Conservation (phyloP, 2,797 vertebrate genomes). For the Leptodactylus fallax region DNA sequence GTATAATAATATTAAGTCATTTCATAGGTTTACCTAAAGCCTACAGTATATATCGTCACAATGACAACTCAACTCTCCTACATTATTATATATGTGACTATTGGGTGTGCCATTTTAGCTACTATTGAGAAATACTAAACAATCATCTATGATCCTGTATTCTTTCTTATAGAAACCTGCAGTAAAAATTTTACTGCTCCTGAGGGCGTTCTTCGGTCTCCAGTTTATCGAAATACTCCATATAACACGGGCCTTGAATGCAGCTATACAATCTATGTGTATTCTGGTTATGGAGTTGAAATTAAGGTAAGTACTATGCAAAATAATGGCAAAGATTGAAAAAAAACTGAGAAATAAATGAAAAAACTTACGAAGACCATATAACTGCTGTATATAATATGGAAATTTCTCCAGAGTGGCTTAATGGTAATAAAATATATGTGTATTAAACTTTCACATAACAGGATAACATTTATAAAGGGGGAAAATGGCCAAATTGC, state of each 20-base stretch:
- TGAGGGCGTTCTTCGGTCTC: slow-evolving; percentile 86
- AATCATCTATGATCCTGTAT: neutral
- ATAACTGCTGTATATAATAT: neutral
- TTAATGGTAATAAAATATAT: neutral
- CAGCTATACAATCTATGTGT: slow-evolving; percentile 87
- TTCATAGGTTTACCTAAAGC: neutral
- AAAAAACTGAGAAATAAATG: neutral
- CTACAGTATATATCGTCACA: neutral
- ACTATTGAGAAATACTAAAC: neutral
- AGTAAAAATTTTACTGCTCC: slow-evolving; percentile 87
- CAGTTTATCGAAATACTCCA: slow-evolving; percentile 70
- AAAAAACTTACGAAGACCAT: neutral
- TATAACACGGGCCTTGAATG: slow-evolving; percentile 82
- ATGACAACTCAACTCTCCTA: neutral
- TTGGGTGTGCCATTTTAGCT: neutral
- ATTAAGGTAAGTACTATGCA: slow-evolving; percentile 85
- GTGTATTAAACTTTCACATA: neutral
- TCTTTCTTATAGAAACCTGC: slow-evolving; percentile 80
- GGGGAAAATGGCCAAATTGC: neutral
- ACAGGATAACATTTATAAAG: neutral
- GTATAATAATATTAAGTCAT: no score
- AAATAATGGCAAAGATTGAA: slow-evolving; percentile 1
- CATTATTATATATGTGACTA: neutral
- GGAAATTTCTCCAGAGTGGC: neutral
- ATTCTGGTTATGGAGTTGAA: slow-evolving; percentile 91